Evolutionary conservation across 2,797 vertebrate genomes (phyloP), one percentile per base, ranked within the genome.

Genomic region (Poecile montanus): DNA sequence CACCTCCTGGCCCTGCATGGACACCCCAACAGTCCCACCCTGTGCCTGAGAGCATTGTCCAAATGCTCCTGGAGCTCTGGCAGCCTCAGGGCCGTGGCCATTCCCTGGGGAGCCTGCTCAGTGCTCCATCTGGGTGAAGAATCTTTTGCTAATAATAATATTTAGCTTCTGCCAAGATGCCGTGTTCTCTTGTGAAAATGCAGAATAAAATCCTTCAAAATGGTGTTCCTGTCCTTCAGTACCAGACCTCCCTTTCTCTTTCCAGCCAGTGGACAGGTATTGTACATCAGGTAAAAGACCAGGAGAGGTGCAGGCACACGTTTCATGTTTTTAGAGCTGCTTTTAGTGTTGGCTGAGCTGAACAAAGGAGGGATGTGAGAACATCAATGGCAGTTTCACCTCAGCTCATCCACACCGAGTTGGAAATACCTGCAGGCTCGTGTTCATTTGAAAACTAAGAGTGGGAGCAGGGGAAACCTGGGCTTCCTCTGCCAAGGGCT

Each of bases 51-150:
- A 30, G n/a, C 3, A 1, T 0, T 61, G 56, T 54, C 29, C 56
- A 47, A 34, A 40, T 0, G 0, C 36, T 25, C 11, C 71, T n/a
- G 78, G 48, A 68, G 56, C 32, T 44, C 30, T 56, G 30, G 38
- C 61, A 67, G 61, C n/a, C 44, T 48, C 0, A 13, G 50, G 51
- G n/a, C 26, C 0, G 2, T 58, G n/a, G 9, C 34, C 56, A 23
- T 82, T 48, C 56, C 48, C 17, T 34, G 26, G 23, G 54, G 29
- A 68, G 29, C 47, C 47, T 45, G 54, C 2, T 1, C 34, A 13
- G 13, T 29, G 27, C 45, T 36, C 42, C 36, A 7, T n/a, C 22
- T 27, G 47, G 18, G 34, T 27, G 56, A 44, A 62, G 44, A 75
- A 25, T 32, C 42, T 63, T 56, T 57, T 32, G 23, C 23, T 68